These are phyloP conservation scores for Periparus ater DNA, from an alignment of 2,797 vertebrate genomes.

Conservation along the genomic window DNA sequence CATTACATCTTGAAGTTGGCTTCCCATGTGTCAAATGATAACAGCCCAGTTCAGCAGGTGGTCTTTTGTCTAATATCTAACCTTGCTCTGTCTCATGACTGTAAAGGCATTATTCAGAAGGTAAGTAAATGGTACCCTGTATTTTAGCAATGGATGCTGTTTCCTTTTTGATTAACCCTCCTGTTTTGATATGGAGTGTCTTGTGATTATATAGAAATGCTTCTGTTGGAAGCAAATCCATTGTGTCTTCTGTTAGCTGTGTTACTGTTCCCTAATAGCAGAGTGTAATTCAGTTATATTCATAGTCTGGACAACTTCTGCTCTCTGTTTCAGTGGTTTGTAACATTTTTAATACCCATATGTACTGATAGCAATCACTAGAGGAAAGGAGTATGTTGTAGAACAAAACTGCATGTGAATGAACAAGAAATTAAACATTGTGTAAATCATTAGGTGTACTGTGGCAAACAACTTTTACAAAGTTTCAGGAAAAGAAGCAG, in stretches of 20 bases:
- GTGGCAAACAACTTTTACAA: not conserved
- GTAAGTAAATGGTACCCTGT: slow-evolving; percentile 65
- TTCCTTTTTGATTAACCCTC: not conserved
- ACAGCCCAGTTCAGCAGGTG: slow-evolving; percentile 79
- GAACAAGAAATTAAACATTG: not conserved
- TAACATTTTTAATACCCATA: not conserved
- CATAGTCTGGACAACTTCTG: not conserved
- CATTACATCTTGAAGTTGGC: slow-evolving; percentile 88
- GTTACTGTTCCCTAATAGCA: not conserved
- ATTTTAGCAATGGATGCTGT: not conserved
- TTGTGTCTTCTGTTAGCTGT: not conserved
- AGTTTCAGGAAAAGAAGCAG: not conserved
- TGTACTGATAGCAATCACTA: not conserved
- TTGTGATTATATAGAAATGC: not conserved
- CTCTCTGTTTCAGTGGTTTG: not conserved
- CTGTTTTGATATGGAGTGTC: not conserved
- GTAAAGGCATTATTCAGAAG: slow-evolving; percentile 90
- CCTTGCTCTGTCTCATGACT: slow-evolving; percentile 88
- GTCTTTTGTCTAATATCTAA: slow-evolving; percentile 89
- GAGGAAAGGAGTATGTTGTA: not conserved
- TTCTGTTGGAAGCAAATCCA: not conserved
- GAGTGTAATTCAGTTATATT: not conserved
- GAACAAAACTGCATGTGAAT: not conserved
- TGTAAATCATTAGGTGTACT: not conserved
- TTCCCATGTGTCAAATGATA: slow-evolving; percentile 80